Base-by-base conservation (phyloP, 1,140 invertebrate species). In the Venturia canescens region DNA sequence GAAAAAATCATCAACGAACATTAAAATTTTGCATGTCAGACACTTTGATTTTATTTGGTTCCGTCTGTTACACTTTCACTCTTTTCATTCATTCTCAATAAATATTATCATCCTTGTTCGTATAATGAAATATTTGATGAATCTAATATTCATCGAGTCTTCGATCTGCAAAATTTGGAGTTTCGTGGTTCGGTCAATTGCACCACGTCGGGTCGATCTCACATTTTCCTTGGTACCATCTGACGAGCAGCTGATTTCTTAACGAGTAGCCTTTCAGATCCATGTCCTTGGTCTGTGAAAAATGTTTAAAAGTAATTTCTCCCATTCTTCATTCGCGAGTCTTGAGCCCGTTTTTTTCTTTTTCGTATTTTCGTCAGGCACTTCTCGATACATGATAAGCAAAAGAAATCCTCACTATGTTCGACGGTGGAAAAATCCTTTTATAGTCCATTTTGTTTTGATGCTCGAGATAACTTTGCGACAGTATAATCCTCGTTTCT, bases 171-270 rank as follows among this genome's bases (percentile, higher is more conserved):
- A 53, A 53, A 53, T 1, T 16, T 3, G 11, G 48, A 16, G 48
- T 13, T 34, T 7, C 5, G 13, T 1, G 1, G 50, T 53, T 53
- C 6, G 4, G 26, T 87, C 66, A 91, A 86, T 84, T 91, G 84
- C 96, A 98, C 95, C 96, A 97, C 23, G 94, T 92, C 23, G 86
- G 71, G 88, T 97, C 96, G 70, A 93, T 85, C 79, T 95, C 91
- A 88, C 97, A 98, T 91, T 97, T 97, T 38, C 96, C 96, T 91
- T 95, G 93, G 86, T 96, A 97, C 97, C 97, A 98, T 81, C 94
- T 88, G 79, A 95, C 93, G 84, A 96, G 94, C 34, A 97, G 88
- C 86, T 94, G 93, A 90, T 96, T 96, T 82, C 92, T 92, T 77
- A 93, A 86, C 23, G 93, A 93, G 57, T 94, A 93, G 44, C 93